These are phyloP conservation scores for Spatula versicolor DNA, from an alignment of 2,797 vertebrate genomes.

Conservation along the genomic window DNA sequence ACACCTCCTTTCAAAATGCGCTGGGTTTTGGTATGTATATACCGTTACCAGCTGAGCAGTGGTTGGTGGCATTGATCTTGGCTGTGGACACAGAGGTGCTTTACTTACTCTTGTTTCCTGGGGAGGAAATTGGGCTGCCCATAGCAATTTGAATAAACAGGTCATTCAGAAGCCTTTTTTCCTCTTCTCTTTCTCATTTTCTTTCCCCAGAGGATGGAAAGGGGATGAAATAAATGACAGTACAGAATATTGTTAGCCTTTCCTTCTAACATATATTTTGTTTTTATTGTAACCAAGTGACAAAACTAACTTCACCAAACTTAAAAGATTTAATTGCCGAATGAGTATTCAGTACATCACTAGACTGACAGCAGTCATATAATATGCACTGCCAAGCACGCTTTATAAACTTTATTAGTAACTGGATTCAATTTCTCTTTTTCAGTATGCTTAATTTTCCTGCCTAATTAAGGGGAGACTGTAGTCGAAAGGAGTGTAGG, in stretches of 20 bases:
- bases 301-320: background rate
- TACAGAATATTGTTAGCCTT: background rate
- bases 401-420: constrained; percentile 3
- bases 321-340: background rate
- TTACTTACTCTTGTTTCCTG: background rate
- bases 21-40: background rate
- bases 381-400: background rate
- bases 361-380: background rate
- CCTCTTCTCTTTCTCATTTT: background rate
- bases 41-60: background rate
- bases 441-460: constrained; percentile 9
- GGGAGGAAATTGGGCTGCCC: background rate
- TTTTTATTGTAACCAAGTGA: background rate
- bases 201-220: background rate
- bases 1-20: background rate
- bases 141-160: background rate
- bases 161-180: background rate
- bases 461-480: background rate
- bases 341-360: background rate
- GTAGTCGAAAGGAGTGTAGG: background rate
- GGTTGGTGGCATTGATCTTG: background rate
- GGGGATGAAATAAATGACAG: background rate
- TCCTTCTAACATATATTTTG: background rate
- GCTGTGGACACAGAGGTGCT: background rate
- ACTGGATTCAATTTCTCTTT: background rate